Evolutionary conservation across 1,140 invertebrate species (phyloP), one percentile per base, ranked within the genome.

Genomic region (Mylabris phalerata): DNA sequence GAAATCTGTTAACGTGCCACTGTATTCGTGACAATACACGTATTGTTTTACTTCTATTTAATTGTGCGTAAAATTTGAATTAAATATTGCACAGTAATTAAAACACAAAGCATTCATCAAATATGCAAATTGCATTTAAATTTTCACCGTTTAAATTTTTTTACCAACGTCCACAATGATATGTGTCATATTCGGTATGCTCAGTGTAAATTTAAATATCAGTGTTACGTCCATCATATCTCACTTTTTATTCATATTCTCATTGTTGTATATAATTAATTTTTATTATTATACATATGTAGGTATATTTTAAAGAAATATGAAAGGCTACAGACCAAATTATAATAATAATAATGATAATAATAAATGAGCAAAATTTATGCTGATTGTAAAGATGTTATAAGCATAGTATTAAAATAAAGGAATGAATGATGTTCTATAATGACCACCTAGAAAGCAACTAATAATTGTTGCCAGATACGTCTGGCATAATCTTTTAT

Each of bases 51-150:
- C 65, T 62, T 66, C 60, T 66, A 68, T 67, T 69, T 69, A 72
- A 72, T 71, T 72, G 69, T 69, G 66, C 65, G 67, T 68, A 69
- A 71, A 72, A 71, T 71, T 66, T 67, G 69, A 69, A 71, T 72
- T 72, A 69, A 72, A 72, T 72, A 71, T 72, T 67, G 69, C 65
- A 68, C 64, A 62, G 65, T 67, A 71, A 72, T 72, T 72, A 72
- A 71, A 72, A 72, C 68, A 72, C 71, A 72, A 72, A 72, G 69
- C 71, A 50, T 64, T 68, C 71, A 71, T 73, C 70, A 69, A 71
- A 69, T 71, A 73, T 73, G 70, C 54, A 70, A 69, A 72, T 72
- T 66, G 67, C 67, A 67, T 69, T 69, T 65, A 68, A 71, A 71
- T 67, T 71, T 73, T 71, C 65, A 64, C 66, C 69, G 71, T 64